Percentiles rank a stretch among this genome's conserved stretches.
These are phyloP conservation scores for Tenualosa ilisha DNA, from an alignment of 2,797 vertebrate species.

Conservation along the genomic window DNA sequence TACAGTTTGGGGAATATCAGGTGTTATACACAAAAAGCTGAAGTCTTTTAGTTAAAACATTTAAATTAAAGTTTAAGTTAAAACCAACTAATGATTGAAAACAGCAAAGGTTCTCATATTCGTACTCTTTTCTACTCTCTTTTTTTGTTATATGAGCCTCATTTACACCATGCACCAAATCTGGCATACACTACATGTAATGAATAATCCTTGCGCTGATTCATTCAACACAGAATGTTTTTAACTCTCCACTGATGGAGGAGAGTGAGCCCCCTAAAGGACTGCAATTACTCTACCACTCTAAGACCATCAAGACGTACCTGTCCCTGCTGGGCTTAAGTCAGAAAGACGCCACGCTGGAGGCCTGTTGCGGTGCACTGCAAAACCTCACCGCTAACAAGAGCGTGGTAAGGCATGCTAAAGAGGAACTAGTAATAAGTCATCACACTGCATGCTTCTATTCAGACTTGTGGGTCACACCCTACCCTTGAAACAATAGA, in stretches of 20 bases:
- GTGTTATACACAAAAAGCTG: not conserved
- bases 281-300: conserved; percentile 80
- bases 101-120: not conserved
- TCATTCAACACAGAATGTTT: conserved; percentile 62
- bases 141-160: not conserved
- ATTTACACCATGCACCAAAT: not conserved
- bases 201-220: not conserved
- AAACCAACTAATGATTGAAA: no score
- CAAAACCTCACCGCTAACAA: conserved; percentile 90
- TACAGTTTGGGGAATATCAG: not conserved
- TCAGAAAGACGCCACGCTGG: conserved; percentile 80
- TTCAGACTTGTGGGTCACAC: not conserved
- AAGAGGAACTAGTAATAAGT: not conserved
- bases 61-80: no score
- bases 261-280: conserved; percentile 72
- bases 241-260: conserved; percentile 65
- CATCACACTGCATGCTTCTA: not conserved
- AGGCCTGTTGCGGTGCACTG: conserved; percentile 87
- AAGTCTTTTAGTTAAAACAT: no score
- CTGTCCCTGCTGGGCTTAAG: conserved; percentile 81
- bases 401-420: conserved; percentile 70
- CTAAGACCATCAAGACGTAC: conserved; percentile 82
- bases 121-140: not conserved
- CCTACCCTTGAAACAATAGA: not conserved
- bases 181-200: not conserved